A percentile compares a stretch with the other conserved stretches of the same genome.
phyloP scores from a whole-genome alignment of 2,888 invertebrate genomes.

The Apantesis nais region DNA sequence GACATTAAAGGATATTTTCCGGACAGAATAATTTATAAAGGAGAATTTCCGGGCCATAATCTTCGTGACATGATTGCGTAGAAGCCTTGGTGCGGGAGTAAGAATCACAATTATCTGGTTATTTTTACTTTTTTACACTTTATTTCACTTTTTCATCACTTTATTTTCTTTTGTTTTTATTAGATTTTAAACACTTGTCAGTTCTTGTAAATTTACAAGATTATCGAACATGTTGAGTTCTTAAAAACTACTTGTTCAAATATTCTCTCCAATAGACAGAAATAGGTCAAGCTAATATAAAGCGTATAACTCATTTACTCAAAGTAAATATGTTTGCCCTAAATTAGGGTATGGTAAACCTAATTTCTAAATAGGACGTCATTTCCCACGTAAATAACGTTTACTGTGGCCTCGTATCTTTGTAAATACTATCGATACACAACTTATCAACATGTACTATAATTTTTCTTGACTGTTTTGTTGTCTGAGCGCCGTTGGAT shows the following conservation, averaged over 20 bases:
- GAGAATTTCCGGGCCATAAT: neutral
- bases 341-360: neutral
- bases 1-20: neutral
- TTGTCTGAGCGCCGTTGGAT: too few species aligned
- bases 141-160: too few species aligned
- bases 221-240: neutral
- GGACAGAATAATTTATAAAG: neutral
- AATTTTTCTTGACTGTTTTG: neutral
- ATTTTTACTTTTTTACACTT: neutral
- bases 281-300: neutral
- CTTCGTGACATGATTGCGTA: neutral
- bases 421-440: conserved; percentile 8
- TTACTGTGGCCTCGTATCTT: neutral
- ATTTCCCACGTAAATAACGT: neutral
- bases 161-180: too few species aligned
- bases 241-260: neutral
- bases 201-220: neutral
- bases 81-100: neutral
- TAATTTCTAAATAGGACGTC: neutral
- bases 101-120: neutral
- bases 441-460: neutral
- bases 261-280: neutral
- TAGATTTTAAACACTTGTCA: neutral
- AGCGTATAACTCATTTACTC: neutral
- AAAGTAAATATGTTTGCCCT: neutral